phyloP scores from a whole-genome alignment of 2,888 invertebrate genomes.

The Sinodicranocentrus sp. region DNA sequence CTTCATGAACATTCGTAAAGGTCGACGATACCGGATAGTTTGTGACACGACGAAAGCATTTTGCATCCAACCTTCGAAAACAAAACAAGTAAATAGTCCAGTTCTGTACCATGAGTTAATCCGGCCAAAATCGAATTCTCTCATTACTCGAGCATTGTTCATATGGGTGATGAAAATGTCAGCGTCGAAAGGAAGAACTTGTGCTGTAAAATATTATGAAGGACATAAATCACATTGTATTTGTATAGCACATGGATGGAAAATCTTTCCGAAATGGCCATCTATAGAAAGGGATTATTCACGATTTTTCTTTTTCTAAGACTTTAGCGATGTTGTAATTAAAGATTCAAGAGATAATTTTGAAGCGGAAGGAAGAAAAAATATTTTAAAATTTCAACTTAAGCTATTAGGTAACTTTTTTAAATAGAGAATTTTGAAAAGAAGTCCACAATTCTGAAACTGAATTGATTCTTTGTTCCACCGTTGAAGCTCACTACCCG shows the following conservation, averaged over 20 bases:
- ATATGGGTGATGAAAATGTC: conserved; percentile 92
- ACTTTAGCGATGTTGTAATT: too few relatives aligned
- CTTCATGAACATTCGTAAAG: conserved; percentile 87
- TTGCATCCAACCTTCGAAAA: too few relatives aligned
- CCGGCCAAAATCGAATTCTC: conserved; percentile 92
- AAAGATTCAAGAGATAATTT: too few relatives aligned
- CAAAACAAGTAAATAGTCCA: conserved; percentile 47
- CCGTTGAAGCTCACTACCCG: too few relatives aligned
- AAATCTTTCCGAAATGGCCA: too few relatives aligned
- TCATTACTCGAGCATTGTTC: conserved; percentile 93
- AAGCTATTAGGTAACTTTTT: too few relatives aligned
- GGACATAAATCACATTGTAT: not conserved
- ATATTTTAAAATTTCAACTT: not conserved
- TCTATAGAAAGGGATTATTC: too few relatives aligned
- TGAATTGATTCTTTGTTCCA: too few relatives aligned
- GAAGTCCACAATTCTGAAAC: too few relatives aligned
- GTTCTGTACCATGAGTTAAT: conserved; percentile 91
- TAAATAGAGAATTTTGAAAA: not conserved
- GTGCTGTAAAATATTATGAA: conserved; percentile 78
- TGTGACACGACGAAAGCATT: conserved; percentile 29
- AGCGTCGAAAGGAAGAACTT: conserved; percentile 91
- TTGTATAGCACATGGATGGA: too few relatives aligned
- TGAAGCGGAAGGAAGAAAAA: too few relatives aligned
- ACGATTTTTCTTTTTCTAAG: too few relatives aligned
- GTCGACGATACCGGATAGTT: conserved; percentile 87